phyloP scores from a whole-genome alignment of 2,888 invertebrate species.

The Calameuta filiformis region DNA sequence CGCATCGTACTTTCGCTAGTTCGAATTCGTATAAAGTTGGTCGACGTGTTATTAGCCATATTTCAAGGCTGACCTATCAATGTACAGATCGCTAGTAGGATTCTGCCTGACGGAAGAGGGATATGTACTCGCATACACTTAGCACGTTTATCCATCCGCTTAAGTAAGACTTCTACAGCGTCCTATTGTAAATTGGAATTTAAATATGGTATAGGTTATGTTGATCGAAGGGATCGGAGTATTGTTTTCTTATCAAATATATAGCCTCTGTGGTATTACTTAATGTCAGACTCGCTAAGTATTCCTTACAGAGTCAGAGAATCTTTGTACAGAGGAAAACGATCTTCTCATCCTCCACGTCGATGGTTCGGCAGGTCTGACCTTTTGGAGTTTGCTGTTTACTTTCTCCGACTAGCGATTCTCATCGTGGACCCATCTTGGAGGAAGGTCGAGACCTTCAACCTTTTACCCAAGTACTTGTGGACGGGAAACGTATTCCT shows the following conservation, averaged over 20 bases:
- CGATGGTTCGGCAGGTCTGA: not conserved
- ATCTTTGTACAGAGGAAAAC: not conserved
- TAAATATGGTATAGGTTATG: not conserved
- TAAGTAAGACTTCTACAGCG: conserved; percentile 32
- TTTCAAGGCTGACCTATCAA: conserved; percentile 39
- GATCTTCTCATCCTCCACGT: not conserved
- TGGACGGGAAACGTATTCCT: not conserved
- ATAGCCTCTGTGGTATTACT: not conserved
- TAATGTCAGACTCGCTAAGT: not conserved
- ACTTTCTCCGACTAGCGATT: not conserved
- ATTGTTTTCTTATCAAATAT: not conserved
- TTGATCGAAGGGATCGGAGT: not conserved
- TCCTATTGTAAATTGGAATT: not conserved
- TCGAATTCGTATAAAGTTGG: not conserved
- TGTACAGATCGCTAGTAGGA: conserved; percentile 28
- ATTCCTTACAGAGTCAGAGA: not conserved
- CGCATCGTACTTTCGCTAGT: not conserved
- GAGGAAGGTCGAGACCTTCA: not conserved
- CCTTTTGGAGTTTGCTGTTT: not conserved
- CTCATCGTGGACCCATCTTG: not conserved
- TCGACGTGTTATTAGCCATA: conserved; percentile 25
- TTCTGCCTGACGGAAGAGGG: conserved; percentile 45
- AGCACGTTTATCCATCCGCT: conserved; percentile 61
- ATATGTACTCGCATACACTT: conserved; percentile 53
- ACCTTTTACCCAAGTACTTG: not conserved